Evolutionary conservation across 2,113 vertebrate genomes (phyloP), one percentile per base, ranked within the genome.

Genomic region (Varanus salvator): DNA sequence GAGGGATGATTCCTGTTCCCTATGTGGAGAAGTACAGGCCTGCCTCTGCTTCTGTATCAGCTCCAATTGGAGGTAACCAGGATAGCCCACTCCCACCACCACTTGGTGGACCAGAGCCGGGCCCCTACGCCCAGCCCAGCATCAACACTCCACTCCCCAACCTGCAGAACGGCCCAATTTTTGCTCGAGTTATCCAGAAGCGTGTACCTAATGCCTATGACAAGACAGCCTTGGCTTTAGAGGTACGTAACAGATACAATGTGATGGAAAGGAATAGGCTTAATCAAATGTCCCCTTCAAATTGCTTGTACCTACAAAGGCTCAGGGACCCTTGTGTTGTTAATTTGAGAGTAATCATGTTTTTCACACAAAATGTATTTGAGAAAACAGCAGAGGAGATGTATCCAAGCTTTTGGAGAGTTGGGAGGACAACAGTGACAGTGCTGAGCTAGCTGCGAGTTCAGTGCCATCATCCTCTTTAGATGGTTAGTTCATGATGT

Each of bases 181-280:
- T 97, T 97, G 99, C 99, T 97, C 98, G 98, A 97, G 99, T 98
- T 95, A 98, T 99, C 97, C 99, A 99, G 98, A 99, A 99, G 98
- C 99, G 99, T 97, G 99, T 99, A 94, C 99, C 99, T 97, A 99
- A 99, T 97, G 99, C 99, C 95, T 99, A 99, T 95, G 99, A 99
- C 98, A 99, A 99, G 98, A 99, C 99, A 81, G 99, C 99, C 96
- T 98, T 99, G 97, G 98, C 99, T 97, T 98, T 99, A 96, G 99
- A 99, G 98, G 99, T 99, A 99, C 96, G 96, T 96, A 96, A 96
- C 95, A 96, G 97, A 97, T 95, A 96, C 97, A 97, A 95, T 52
- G 84, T 96, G 96, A 96, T 96, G 97, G 94, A 96, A 97, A 95
- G 97, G 97, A 96, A 96, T 96, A 95, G 97, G 94, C 96, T 95